Conservation (phyloP, 2,797 vertebrate species). For the Varecia variegata region DNA sequence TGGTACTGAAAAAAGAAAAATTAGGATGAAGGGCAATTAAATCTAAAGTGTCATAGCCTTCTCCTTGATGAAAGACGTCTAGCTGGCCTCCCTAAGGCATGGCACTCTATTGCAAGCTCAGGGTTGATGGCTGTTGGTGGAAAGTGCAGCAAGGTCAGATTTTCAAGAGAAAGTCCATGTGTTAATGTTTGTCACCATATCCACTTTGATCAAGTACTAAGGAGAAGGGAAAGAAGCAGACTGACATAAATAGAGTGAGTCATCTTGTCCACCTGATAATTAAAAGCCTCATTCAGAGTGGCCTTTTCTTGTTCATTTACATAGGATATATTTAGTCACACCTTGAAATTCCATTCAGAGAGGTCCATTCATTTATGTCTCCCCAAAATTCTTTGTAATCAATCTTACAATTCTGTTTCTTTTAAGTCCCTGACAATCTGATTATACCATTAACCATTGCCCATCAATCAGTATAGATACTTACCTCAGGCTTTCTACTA, state of each 20-base stretch:
- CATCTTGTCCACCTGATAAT: conserved; percentile 8
- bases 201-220: background rate
- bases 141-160: background rate
- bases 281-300: conserved; percentile 19
- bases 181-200: background rate
- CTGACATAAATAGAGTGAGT: background rate
- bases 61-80: background rate
- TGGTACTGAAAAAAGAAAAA: background rate
- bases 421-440: conserved; percentile 33
- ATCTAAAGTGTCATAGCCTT: background rate
- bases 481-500: conserved; percentile 2
- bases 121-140: background rate
- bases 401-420: conserved; percentile 35
- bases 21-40: background rate
- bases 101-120: background rate
- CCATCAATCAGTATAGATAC: background rate
- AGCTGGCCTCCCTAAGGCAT: background rate
- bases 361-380: conserved; percentile 4
- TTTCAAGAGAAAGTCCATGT: background rate
- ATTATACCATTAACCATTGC: conserved; percentile 32
- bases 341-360: background rate
- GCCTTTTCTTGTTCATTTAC: background rate
- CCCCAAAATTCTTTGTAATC: conserved; percentile 19
- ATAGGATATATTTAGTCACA: conserved; percentile 31
- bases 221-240: background rate